Percentiles rank a stretch among this genome's conserved stretches.
Conservation (phyloP, 2,888 invertebrate genomes). For the Laspeyria flexula region DNA sequence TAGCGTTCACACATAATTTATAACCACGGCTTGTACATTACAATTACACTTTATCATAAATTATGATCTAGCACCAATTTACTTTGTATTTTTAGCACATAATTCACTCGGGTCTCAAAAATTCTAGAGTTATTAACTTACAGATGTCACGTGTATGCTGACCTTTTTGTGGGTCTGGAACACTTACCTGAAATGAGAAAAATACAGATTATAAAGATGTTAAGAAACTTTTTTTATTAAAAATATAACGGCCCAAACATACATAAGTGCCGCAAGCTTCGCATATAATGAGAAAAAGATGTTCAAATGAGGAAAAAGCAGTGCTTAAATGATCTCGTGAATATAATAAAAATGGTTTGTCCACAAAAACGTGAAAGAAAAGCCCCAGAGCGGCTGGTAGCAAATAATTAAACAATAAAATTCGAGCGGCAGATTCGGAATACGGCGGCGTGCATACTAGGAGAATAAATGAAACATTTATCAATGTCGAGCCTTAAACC, state of each 20-base stretch:
- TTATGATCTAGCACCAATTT: constrained; percentile 29
- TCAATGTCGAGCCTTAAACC: constrained; percentile 74
- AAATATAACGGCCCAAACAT: constrained; percentile 5
- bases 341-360: constrained; percentile 15
- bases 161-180: neutral
- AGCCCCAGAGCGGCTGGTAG: constrained; percentile 23
- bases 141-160: neutral
- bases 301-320: constrained; percentile 8
- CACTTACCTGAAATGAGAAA: constrained; percentile 43
- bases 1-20: constrained; percentile 65
- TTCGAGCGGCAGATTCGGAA: constrained; percentile 61
- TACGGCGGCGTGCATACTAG: constrained; percentile 60
- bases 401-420: constrained; percentile 56
- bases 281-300: neutral
- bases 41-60: constrained; percentile 45
- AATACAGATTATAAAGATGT: constrained; percentile 18
- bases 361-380: constrained; percentile 24
- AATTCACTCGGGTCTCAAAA: constrained; percentile 15
- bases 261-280: neutral
- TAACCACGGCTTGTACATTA: constrained; percentile 54
- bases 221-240: constrained; percentile 17
- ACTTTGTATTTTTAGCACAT: no score
- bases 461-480: constrained; percentile 79
- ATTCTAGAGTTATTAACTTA: constrained; percentile 27
- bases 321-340: constrained; percentile 4